phyloP scores from a whole-genome alignment of 2,113 vertebrate species.

The Shinisaurus crocodilurus region DNA sequence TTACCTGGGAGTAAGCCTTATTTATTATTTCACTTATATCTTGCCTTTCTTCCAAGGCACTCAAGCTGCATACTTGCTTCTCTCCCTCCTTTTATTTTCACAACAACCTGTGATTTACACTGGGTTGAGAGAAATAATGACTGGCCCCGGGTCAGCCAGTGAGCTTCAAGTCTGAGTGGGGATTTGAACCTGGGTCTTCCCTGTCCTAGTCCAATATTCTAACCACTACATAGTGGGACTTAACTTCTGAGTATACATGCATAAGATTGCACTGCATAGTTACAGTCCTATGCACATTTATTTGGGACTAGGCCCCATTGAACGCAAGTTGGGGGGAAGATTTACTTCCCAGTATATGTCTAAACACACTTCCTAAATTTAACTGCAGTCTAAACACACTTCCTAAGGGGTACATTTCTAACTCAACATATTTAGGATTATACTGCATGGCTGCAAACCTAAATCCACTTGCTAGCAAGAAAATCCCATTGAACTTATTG shows the following conservation, averaged over 20 bases:
- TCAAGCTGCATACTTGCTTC: background rate
- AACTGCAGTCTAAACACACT: background rate
- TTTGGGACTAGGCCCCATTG: background rate
- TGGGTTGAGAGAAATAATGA: background rate
- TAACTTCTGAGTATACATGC: background rate
- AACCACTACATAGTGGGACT: background rate
- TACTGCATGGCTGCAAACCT: background rate
- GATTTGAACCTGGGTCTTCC: background rate
- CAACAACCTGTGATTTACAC: background rate
- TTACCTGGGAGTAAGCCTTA: background rate
- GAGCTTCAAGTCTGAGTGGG: background rate
- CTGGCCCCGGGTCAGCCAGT: background rate
- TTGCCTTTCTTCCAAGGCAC: background rate
- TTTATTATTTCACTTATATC: background rate
- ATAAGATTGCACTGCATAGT: background rate
- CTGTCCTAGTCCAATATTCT: background rate
- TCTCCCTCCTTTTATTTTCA: background rate
- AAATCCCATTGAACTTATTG: background rate
- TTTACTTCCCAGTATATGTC: background rate
- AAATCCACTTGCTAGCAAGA: background rate
- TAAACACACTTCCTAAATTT: background rate
- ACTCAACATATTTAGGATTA: background rate
- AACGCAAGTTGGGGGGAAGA: background rate
- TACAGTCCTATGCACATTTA: background rate
- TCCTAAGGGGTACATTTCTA: background rate